phyloP scores from a whole-genome alignment of 2,888 invertebrate genomes.

The Germaria angustata region DNA sequence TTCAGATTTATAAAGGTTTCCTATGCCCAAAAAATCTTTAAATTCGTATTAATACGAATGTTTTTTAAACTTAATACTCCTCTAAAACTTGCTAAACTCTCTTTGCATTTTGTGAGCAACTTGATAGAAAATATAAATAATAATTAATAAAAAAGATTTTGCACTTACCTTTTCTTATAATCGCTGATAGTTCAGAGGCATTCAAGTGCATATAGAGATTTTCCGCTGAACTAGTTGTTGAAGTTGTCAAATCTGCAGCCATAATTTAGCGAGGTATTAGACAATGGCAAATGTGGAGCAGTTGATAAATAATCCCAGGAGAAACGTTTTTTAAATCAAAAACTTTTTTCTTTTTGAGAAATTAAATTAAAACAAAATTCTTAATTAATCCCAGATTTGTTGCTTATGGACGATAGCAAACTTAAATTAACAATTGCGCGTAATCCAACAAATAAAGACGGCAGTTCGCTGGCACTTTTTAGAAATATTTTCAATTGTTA shows the following conservation, averaged over 20 bases:
- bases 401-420: not conserved
- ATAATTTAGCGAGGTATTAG: slow-evolving; percentile 55
- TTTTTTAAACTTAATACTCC: too few relatives aligned
- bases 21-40: too few relatives aligned
- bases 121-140: not conserved
- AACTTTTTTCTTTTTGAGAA: not conserved
- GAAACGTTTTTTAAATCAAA: not conserved
- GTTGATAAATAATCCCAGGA: slow-evolving; percentile 9
- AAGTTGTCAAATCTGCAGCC: slow-evolving; percentile 58
- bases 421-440: slow-evolving; percentile 36
- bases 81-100: not conserved
- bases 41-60: too few relatives aligned
- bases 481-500: slow-evolving; percentile 11
- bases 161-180: slow-evolving; percentile 78
- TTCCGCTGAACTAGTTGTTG: slow-evolving; percentile 66
- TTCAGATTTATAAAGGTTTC: too few relatives aligned
- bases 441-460: slow-evolving; percentile 51
- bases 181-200: slow-evolving; percentile 77
- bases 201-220: slow-evolving; percentile 78
- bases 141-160: not conserved
- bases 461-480: slow-evolving; percentile 4
- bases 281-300: not conserved
- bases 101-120: not conserved
- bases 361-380: not conserved
- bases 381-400: slow-evolving; percentile 9